Base-by-base conservation (phyloP, 1,140 invertebrate genomes). In the Cyphomyrmex costatus region DNA sequence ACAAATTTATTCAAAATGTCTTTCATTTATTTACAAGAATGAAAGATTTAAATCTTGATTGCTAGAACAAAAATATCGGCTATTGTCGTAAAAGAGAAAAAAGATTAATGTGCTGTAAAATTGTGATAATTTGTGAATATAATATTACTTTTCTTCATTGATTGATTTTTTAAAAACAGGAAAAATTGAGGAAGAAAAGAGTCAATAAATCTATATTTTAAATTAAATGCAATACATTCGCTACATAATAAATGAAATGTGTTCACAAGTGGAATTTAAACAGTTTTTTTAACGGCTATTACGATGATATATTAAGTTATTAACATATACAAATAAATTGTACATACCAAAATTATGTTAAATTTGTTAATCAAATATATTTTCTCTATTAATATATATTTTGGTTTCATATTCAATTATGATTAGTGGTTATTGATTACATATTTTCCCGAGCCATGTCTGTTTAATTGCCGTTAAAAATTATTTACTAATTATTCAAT, bases 101-200 rank as follows among this genome's bases (percentile, higher is more conserved):
- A 19, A n/a, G 27, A 2, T 80, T 42, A 70, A 19, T 42, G 27
- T 73, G 53, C 14, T 53, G 36, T 33, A 49, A 83, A 74, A 71
- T 73, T 73, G 68, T 73, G 68, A 74, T 83, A 74, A 27, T 70
- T 80, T 80, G 65, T 80, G 30, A 80, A 63, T 58, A 27, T 66
- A 70, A 70, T 58, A 53, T 27, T 21, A 68, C 56, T 70, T 46
- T 78, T 61, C 36, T 42, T 10, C 16, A 30, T 33, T 19, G 10
- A 63, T 65, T 70, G 49, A 46, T 42, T 46, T 68, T n/a, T n/a
- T n/a, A n/a, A 49, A 70, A 68, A 53, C 21, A 42, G 49, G 66
- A 65, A 49, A 60, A 60, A 61, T 10, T 27, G 27, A 21, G n/a
- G 2, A 66, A 78, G 7, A 10, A 68, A 21, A 60, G 27, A 33